Evolutionary conservation across 1,140 invertebrate species (phyloP), one percentile per base, ranked within the genome.

Genomic region (Hestina assimilis): DNA sequence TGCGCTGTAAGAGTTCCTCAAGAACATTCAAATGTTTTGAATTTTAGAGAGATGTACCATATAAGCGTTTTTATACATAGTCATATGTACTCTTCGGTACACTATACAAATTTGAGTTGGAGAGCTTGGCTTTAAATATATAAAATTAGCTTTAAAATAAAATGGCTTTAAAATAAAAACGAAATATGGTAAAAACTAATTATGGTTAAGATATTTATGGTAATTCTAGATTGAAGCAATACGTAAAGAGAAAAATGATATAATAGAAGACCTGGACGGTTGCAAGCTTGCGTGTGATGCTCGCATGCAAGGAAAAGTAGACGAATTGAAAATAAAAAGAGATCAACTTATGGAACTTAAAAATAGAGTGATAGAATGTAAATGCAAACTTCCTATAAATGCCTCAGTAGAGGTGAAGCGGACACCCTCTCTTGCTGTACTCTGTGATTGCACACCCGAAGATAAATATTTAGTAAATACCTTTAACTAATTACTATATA

Each of bases 351-450:
- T 52, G 0, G 51, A 68, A 15, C 29, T 85, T 1, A 72, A 74
- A 12, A 68, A 79, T 0, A 66, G 65, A 45, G 73, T 74, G 0
- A 62, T 85, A 40, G 74, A 82, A 24, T 88, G 85, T 50, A 63
- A 59, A n/a, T 88, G 85, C 50, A 79, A 81, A 35, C 4, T 77
- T 15, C 85, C 83, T 0, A 59, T 72, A 0, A 79, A 88, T 38
- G 69, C 20, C 0, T 31, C 57, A 1, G 66, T 83, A 1, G 68
- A 83, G 58, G 83, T 66, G 4, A 86, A 81, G 57, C 64, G 85
- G 0, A 88, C 83, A 0, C 75, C 80, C 0, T 88, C 83, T 1
- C 45, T 88, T 0, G 85, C 75, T 6, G 82, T 77, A 0, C 28
- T 80, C 2, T 88, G 83, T 56, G 41, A 28, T n/a, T 88, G 83